Evolutionary conservation across 2,113 vertebrate genomes (phyloP), one percentile per base, ranked within the genome.

Genomic region (Smithornis capensis): DNA sequence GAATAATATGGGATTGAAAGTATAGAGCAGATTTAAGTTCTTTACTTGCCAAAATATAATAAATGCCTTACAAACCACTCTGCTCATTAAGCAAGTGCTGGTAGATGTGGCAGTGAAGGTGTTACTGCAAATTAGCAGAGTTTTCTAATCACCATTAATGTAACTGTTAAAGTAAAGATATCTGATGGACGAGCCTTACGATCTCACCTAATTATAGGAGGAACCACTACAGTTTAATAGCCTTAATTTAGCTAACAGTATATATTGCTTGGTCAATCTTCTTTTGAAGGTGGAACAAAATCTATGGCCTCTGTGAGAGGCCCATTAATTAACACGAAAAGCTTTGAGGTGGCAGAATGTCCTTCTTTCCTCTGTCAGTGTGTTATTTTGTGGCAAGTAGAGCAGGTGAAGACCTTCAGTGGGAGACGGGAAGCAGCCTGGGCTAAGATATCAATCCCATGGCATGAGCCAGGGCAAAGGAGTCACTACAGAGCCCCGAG

Each of bases 61-160:
- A 87, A 92, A 67, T 78, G 92, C 52, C 56, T 81, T n/a, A 64
- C 73, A 96, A 93, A 68, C n/a, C 23, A n/a, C 79, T 80, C 62
- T 78, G 59, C 70, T 90, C 50, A 49, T 95, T 68, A 93, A 92
- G 89, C 71, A 70, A n/a, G 50, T 9, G 47, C 23, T 95, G 38
- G 81, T 53, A 44, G 73, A 75, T 45, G 76, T 87, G 78, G 92
- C 75, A 87, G 53, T 74, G 93, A 97, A 92, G 78, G 83, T 75
- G 83, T 92, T 92, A 87, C 88, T 89, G 74, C 67, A 87, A 70
- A 92, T 45, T 56, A 93, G 80, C 80, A 83, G 91, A 87, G 79
- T 90, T 84, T 94, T 89, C 68, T 82, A 65, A 94, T 45, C 76
- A 57, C 42, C 50, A 25, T 82, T 89, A 89, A 59, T 22, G 70